These are phyloP conservation scores for Odobenus rosmarus DNA, from an alignment of 2,113 vertebrate species.

Conservation along the genomic window DNA sequence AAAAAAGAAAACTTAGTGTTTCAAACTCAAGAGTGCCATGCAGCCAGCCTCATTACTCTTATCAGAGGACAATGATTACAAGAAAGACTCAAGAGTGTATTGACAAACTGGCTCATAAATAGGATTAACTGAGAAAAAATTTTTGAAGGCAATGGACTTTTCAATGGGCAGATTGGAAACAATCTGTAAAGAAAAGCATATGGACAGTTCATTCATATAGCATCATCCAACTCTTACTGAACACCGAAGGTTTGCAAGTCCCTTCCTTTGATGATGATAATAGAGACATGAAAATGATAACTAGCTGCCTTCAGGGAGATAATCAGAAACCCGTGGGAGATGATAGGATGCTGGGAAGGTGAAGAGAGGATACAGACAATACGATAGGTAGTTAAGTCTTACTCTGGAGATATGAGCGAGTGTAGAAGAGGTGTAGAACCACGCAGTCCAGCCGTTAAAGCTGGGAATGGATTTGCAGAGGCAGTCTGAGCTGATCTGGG, in stretches of 20 bases:
- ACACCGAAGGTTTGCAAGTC: not conserved
- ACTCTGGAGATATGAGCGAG: not conserved
- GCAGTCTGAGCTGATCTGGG: not conserved
- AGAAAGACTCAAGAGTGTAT: not conserved
- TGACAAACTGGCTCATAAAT: not conserved
- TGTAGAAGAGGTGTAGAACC: not conserved
- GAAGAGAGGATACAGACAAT: not conserved
- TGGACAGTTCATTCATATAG: not conserved
- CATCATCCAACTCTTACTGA: not conserved
- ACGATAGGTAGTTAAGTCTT: not conserved
- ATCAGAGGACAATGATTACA: not conserved
- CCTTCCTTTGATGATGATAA: not conserved
- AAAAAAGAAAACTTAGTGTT: not conserved
- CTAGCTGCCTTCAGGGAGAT: not conserved
- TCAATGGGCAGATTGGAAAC: not conserved
- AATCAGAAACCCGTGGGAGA: not conserved
- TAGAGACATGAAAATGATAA: not conserved
- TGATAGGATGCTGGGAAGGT: not conserved
- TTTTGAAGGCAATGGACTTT: not conserved
- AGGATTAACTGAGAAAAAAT: not conserved
- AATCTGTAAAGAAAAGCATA: not conserved
- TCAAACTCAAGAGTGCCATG: not conserved
- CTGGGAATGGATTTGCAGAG: not conserved
- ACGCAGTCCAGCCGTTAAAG: fast-evolving
- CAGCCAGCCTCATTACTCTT: not conserved